Evolutionary conservation across 2,113 vertebrate species (phyloP).

Genomic region (Rhinoptilus africanus): DNA sequence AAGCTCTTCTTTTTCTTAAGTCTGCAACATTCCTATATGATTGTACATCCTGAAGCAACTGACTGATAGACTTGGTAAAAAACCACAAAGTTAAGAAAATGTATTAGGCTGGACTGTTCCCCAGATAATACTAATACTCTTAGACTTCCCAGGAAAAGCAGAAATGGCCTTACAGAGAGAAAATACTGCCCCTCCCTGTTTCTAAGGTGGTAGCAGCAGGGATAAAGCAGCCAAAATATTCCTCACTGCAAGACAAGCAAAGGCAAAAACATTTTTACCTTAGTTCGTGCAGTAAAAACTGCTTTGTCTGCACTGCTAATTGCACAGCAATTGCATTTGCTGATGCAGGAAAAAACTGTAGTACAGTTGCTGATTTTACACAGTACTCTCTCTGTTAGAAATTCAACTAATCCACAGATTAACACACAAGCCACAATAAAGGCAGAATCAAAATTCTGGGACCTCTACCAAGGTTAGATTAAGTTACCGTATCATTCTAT

Average conservation of each 20-base stretch:
- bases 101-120: background rate
- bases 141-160: background rate
- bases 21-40: background rate
- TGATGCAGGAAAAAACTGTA: background rate
- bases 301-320: background rate
- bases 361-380: background rate
- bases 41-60: background rate
- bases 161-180: background rate
- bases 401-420: constrained; percentile 1
- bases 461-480: background rate
- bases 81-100: background rate
- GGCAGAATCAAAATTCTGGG: background rate
- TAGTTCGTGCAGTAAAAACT: background rate
- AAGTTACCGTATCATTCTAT: background rate
- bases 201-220: background rate
- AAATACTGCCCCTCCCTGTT: background rate
- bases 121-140: background rate
- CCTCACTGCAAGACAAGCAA: background rate
- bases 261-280: background rate
- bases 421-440: background rate
- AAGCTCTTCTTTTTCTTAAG: background rate
- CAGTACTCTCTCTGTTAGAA: background rate
- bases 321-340: background rate
- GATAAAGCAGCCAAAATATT: background rate
- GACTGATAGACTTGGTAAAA: background rate